phyloP scores from a whole-genome alignment of 2,888 invertebrate species.

The Nomada goodeniana region DNA sequence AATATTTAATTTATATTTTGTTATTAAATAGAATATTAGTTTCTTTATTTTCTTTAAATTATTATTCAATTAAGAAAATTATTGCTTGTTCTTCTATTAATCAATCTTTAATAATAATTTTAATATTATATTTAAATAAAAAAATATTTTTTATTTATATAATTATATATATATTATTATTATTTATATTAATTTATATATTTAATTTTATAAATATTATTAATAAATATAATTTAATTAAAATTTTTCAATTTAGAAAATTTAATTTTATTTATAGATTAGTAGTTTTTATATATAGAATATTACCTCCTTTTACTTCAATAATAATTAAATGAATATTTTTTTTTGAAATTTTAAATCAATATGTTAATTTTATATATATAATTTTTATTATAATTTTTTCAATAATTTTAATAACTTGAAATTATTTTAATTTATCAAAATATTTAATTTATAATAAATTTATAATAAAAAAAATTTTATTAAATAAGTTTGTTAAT shows the following conservation, averaged over 20 bases:
- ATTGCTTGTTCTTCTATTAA: not conserved
- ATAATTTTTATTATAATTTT: not conserved
- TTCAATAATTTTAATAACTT: not conserved
- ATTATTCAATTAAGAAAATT: not conserved
- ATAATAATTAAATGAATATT: not conserved
- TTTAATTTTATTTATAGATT: not conserved
- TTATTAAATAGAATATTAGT: not conserved
- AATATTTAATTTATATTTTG: not conserved
- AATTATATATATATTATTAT: not conserved
- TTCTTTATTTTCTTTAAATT: not conserved
- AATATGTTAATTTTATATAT: not conserved
- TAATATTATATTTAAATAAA: not conserved
- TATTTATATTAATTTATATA: not conserved
- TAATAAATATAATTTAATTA: not conserved
- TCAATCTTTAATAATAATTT: not conserved
- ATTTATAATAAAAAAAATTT: not conserved
- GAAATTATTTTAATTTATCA: slow-evolving; percentile 59
- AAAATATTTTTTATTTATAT: not conserved
- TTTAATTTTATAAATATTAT: not conserved
- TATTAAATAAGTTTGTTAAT: not conserved
- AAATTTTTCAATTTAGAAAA: not conserved
- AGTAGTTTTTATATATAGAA: not conserved
- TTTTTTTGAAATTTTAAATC: not conserved
- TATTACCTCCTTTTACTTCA: not conserved
- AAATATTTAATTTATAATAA: not conserved